Conservation (phyloP, 2,797 vertebrate genomes). For the Bradypus variegatus region DNA sequence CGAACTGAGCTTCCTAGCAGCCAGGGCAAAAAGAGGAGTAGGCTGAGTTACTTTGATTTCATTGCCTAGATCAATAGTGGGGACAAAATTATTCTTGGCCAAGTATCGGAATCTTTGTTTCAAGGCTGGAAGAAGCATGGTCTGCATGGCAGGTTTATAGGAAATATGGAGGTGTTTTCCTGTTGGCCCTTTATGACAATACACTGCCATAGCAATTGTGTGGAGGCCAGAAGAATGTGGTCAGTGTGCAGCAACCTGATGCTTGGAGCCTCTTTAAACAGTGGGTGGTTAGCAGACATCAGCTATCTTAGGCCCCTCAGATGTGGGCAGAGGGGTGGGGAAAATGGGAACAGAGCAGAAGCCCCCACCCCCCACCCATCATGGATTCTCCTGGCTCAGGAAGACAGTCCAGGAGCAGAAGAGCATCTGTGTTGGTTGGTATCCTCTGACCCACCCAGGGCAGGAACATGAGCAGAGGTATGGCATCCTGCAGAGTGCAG, state of each 20-base stretch:
- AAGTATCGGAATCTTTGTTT: neutral
- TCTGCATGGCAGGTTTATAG: neutral
- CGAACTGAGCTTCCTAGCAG: neutral
- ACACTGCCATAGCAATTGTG: neutral
- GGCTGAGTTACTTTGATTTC: neutral
- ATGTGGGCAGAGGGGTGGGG: neutral
- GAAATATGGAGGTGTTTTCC: neutral
- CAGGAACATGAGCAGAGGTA: neutral
- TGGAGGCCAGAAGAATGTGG: neutral
- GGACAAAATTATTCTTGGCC: neutral
- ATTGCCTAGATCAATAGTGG: neutral
- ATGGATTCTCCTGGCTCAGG: neutral
- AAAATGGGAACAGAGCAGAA: neutral
- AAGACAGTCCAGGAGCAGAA: neutral
- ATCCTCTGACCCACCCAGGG: neutral
- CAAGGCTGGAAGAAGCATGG: neutral
- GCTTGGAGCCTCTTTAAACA: neutral
- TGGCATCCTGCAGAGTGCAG: rapidly evolving
- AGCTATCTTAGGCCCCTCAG: neutral
- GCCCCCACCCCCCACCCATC: too few relatives aligned
- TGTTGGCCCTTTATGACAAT: neutral
- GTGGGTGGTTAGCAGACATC: neutral
- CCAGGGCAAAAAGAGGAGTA: neutral
- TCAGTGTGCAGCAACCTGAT: neutral
- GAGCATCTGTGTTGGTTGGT: neutral